Percentiles rank a stretch among this genome's conserved stretches.
These are phyloP conservation scores for Rhodophaea formosa DNA, from an alignment of 2,888 invertebrate species.

Conservation along the genomic window DNA sequence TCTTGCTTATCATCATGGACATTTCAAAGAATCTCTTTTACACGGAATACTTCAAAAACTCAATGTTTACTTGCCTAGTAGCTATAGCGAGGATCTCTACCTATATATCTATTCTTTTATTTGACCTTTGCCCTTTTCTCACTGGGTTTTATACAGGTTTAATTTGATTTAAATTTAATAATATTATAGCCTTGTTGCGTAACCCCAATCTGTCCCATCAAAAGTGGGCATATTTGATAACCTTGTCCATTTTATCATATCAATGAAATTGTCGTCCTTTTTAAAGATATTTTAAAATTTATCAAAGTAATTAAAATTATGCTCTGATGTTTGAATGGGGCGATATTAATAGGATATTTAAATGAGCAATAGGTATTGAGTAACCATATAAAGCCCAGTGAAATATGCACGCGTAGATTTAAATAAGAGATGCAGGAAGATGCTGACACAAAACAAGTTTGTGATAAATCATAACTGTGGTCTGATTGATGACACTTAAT, in stretches of 20 bases:
- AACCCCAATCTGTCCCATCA: no score
- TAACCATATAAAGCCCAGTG: constrained; percentile 59
- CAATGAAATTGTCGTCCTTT: no score
- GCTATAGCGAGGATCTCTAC: constrained; percentile 74
- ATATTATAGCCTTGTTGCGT: no score
- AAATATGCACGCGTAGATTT: constrained; percentile 72
- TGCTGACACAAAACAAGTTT: constrained; percentile 19
- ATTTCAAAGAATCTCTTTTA: constrained; percentile 73
- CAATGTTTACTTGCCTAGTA: constrained; percentile 79
- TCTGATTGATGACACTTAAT: constrained; percentile 13
- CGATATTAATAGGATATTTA: background rate
- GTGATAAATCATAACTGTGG: constrained; percentile 10
- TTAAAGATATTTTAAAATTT: no score
- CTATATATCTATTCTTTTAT: constrained; percentile 58
- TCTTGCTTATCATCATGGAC: constrained; percentile 23
- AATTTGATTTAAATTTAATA: constrained; percentile 8
- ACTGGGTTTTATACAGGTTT: constrained; percentile 63
- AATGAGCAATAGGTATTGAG: background rate
- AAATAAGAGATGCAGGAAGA: constrained; percentile 59
- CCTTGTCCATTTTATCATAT: no score
- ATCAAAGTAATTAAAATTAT: no score
- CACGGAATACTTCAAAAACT: constrained; percentile 41
- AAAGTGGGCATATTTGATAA: no score
- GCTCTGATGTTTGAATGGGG: no score
- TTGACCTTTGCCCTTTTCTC: constrained; percentile 60